Evolutionary conservation across 2,797 vertebrate species (phyloP).

Genomic region (Labroides dimidiatus): DNA sequence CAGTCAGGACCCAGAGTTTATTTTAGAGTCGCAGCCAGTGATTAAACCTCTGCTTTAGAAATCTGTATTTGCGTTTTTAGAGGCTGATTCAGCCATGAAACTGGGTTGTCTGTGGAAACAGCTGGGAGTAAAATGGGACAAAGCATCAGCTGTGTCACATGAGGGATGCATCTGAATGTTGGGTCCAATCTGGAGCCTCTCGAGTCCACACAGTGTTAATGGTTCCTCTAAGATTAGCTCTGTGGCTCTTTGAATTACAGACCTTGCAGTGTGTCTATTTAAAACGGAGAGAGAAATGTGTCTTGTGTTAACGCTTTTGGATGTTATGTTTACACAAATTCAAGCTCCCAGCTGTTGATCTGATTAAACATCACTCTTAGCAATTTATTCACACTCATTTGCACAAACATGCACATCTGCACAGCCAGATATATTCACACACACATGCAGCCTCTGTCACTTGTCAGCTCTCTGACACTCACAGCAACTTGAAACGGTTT

Average conservation of each 20-base stretch:
- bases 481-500: constrained; percentile 62
- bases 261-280: constrained; percentile 7
- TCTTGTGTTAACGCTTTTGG: constrained; percentile 5
- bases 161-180: constrained; percentile 53
- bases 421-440: constrained; percentile 23
- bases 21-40: constrained; percentile 23
- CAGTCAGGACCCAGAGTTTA: constrained; percentile 35
- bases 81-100: constrained; percentile 47
- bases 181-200: constrained; percentile 41
- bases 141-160: constrained; percentile 62
- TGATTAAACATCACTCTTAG: constrained; percentile 49
- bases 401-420: constrained; percentile 51
- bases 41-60: constrained; percentile 50
- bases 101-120: constrained; percentile 49
- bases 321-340: constrained; percentile 25
- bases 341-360: constrained; percentile 54
- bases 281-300: constrained; percentile 14
- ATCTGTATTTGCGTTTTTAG: constrained; percentile 45
- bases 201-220: constrained; percentile 34
- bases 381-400: constrained; percentile 39
- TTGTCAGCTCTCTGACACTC: constrained; percentile 50
- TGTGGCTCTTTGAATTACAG: constrained; percentile 13
- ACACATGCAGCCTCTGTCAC: constrained; percentile 26
- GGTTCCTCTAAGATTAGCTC: constrained; percentile 45
- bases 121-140: constrained; percentile 49